These are phyloP conservation scores for Cerceris ruficornis DNA, from an alignment of 2,888 invertebrate genomes.

Conservation along the genomic window DNA sequence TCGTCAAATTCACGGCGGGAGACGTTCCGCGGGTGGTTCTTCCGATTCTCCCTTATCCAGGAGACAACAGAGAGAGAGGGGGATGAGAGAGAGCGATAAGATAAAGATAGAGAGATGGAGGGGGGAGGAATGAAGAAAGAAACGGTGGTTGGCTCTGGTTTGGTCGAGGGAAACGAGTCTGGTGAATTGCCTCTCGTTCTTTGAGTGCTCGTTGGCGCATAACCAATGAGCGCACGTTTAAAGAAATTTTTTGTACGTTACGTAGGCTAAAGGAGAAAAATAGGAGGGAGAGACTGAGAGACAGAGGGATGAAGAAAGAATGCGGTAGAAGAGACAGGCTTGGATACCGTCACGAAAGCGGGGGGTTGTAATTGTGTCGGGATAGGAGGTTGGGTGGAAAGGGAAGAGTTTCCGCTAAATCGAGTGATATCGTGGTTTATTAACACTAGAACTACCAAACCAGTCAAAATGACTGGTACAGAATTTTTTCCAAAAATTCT, in stretches of 20 bases:
- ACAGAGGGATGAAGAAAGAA: constrained; percentile 4
- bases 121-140: constrained; percentile 21
- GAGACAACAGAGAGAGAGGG: constrained; percentile 10
- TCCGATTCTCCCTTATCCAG: constrained; percentile 9
- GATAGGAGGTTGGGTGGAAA: constrained; percentile 1
- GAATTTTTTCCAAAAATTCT: too few species aligned
- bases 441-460: too few species aligned
- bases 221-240: constrained; percentile 55
- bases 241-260: constrained; percentile 48
- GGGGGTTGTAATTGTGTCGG: constrained; percentile 32
- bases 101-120: constrained; percentile 8
- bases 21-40: constrained; percentile 41
- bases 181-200: constrained; percentile 53
- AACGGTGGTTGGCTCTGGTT: background rate
- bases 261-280: background rate
- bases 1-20: constrained; percentile 38
- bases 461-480: too few species aligned
- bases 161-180: constrained; percentile 39
- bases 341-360: background rate
- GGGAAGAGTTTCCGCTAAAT: constrained; percentile 26
- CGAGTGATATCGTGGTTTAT: constrained; percentile 40
- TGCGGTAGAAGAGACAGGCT: constrained; percentile 5
- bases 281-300: background rate
- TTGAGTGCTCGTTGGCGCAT: constrained; percentile 56
- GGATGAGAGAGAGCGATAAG: too few species aligned